phyloP scores from a whole-genome alignment of 37 sponge, comb jelly and placozoan species.

The Ianthella basta region DNA sequence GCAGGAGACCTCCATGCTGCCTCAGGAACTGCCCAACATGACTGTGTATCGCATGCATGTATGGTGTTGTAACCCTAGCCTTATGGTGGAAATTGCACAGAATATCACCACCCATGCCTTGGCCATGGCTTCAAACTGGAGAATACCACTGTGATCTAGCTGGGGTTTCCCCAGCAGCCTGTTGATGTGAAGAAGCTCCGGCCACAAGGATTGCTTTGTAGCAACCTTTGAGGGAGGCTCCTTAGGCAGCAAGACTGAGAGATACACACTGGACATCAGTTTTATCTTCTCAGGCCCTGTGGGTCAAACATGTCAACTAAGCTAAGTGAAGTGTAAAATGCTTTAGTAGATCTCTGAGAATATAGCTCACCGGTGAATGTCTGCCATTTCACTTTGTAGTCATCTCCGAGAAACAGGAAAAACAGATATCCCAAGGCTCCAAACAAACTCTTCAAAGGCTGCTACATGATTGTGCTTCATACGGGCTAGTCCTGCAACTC shows the following conservation, averaged over 20 bases:
- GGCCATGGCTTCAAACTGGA: not conserved
- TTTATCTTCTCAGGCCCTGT: conserved; percentile 40
- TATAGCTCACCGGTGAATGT: conserved; percentile 5
- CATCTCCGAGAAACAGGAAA: not conserved
- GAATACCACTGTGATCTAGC: not conserved
- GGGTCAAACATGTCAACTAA: not conserved
- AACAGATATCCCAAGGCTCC: not conserved
- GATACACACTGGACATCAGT: conserved; percentile 5
- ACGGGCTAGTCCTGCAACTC: not conserved
- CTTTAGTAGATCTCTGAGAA: too few relatives aligned
- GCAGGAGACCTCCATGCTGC: conserved; percentile 16
- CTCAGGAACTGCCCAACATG: conserved; percentile 23
- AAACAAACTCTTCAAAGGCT: conserved; percentile 15
- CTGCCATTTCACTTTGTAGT: not conserved
- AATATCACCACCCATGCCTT: conserved; percentile 3
- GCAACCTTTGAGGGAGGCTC: not conserved
- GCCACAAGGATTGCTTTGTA: conserved; percentile 19
- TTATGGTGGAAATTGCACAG: not conserved
- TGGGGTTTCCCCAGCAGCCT: not conserved
- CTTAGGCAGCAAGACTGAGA: conserved; percentile 6
- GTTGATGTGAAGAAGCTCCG: conserved; percentile 16
- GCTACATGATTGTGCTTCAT: not conserved
- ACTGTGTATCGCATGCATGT: conserved; percentile 28
- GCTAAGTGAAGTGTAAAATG: too few relatives aligned
- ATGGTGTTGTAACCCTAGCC: conserved; percentile 16